Conservation (phyloP, 2,888 invertebrate genomes). For the Dyspetes luteomarginatus region DNA sequence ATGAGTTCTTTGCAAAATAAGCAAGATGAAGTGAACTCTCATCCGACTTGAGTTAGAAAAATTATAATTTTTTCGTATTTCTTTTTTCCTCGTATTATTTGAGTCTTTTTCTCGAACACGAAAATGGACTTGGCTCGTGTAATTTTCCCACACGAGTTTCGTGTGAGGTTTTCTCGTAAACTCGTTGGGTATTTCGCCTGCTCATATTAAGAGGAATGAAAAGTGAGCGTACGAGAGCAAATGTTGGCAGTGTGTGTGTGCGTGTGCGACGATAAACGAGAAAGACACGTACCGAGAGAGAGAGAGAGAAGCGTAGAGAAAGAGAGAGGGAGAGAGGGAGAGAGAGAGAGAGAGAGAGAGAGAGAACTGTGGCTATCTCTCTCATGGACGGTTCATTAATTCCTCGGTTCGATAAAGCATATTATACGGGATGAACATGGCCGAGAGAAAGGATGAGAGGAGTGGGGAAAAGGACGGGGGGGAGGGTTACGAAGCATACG, state of each 20-base stretch:
- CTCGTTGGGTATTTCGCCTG: conserved; percentile 20
- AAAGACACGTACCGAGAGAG: conserved; percentile 27
- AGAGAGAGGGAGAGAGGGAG: not conserved
- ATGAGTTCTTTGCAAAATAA: conserved; percentile 46
- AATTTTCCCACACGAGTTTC: not conserved
- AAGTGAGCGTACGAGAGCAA: conserved; percentile 18
- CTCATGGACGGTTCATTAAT: conserved; percentile 72
- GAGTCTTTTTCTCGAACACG: not conserved
- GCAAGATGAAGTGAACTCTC: conserved; percentile 47
- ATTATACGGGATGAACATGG: conserved; percentile 60
- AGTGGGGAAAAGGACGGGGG: conserved; percentile 42
- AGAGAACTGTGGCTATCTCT: conserved; percentile 53
- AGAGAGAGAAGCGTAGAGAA: not conserved
- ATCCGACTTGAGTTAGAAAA: conserved; percentile 45
- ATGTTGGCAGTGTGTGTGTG: conserved; percentile 36
- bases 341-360: conserved; percentile 53
- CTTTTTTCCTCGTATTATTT: not conserved
- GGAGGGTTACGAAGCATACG: conserved; percentile 31
- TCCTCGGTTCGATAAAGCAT: conserved; percentile 68
- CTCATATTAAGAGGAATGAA: conserved; percentile 27
- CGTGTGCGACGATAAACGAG: conserved; percentile 43
- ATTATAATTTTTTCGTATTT: conserved; percentile 35
- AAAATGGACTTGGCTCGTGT: not conserved
- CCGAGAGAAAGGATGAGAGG: conserved; percentile 37
- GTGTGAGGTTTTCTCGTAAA: too few relatives aligned